Conservation (phyloP, 1,140 invertebrate genomes). For the Microvelia longipes region DNA sequence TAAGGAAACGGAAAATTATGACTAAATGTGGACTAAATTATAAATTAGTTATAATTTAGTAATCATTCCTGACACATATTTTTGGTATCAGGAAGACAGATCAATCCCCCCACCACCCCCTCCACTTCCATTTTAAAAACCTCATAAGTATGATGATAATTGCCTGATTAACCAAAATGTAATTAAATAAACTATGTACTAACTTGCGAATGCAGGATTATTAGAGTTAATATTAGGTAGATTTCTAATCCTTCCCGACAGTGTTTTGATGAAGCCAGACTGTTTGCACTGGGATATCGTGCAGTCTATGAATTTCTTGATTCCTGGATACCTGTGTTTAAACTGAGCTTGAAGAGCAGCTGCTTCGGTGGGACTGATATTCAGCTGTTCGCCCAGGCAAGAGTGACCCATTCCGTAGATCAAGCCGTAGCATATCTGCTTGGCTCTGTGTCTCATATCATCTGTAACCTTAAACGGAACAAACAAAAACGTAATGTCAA, state of each 20-base stretch:
- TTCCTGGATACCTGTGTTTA: slow-evolving; percentile 60
- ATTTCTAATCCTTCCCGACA: slow-evolving; percentile 60
- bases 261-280: slow-evolving; percentile 67
- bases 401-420: slow-evolving; percentile 93
- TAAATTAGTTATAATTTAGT: too few relatives aligned
- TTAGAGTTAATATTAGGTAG: slow-evolving; percentile 54
- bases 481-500: neutral
- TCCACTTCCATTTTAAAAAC: too few relatives aligned
- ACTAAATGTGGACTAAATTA: too few relatives aligned
- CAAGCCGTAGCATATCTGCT: slow-evolving; percentile 92
- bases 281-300: slow-evolving; percentile 50
- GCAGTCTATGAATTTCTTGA: slow-evolving; percentile 42
- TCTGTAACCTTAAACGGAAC: slow-evolving; percentile 42
- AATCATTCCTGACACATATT: too few relatives aligned
- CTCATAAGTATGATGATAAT: too few relatives aligned
- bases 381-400: slow-evolving; percentile 63
- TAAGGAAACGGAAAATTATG: too few relatives aligned
- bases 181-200: too few relatives aligned
- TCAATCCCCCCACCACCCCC: too few relatives aligned
- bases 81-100: too few relatives aligned
- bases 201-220: slow-evolving; percentile 4
- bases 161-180: neutral
- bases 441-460: slow-evolving; percentile 65
- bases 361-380: slow-evolving; percentile 66
- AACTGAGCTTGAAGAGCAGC: slow-evolving; percentile 65